Conservation (phyloP, 53 echinoderm and acorn worm species). For the Arbacia lixula region DNA sequence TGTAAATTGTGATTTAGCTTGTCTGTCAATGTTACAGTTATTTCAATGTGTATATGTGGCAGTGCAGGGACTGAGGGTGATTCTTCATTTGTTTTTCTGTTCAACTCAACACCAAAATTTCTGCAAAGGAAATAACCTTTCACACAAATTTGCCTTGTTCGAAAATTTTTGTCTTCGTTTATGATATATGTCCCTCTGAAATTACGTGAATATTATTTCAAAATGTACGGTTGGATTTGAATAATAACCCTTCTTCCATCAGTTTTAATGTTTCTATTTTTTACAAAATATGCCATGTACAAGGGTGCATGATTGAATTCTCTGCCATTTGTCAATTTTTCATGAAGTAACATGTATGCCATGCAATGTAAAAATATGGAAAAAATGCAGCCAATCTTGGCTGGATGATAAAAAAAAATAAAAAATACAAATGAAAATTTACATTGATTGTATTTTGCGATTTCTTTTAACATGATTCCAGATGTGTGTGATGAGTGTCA, state of each 20-base stretch:
- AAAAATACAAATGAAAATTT: conserved; percentile 21
- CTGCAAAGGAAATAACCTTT: too few species aligned
- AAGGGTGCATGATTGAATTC: conserved; percentile 20
- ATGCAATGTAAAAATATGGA: neutral
- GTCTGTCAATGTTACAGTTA: too few species aligned
- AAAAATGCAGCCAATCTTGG: conserved; percentile 11
- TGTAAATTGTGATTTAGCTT: too few species aligned
- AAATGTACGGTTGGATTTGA: neutral
- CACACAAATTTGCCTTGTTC: too few species aligned
- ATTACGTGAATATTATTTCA: neutral
- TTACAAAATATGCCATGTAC: neutral
- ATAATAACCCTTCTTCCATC: neutral
- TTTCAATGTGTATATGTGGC: too few species aligned
- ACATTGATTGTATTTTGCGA: too few species aligned
- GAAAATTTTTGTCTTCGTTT: neutral
- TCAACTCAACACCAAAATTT: too few species aligned
- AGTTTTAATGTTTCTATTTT: neutral
- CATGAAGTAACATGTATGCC: neutral
- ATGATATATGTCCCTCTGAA: too few species aligned
- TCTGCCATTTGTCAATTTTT: neutral
- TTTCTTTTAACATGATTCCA: too few species aligned
- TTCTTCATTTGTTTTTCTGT: too few species aligned
- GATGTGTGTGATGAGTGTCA: too few species aligned
- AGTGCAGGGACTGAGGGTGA: too few species aligned
- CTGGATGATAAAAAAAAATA: conserved; percentile 41